Evolutionary conservation across 2,888 invertebrate genomes (phyloP).

Genomic region (Acleris emargana): DNA sequence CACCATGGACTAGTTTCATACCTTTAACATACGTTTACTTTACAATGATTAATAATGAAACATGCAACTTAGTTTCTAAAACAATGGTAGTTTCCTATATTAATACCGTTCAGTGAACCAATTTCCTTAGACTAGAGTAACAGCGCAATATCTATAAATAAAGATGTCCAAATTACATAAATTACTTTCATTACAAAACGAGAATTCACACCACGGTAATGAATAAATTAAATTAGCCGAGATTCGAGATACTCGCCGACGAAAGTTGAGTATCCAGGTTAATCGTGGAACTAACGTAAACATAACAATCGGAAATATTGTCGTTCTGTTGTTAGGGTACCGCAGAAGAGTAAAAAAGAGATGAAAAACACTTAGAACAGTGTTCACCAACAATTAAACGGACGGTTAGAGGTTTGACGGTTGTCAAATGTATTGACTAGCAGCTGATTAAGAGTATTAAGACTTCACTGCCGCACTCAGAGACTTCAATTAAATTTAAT

Average conservation of each 20-base stretch:
- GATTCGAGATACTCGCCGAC: constrained; percentile 18
- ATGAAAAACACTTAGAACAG: no score
- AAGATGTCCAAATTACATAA: constrained; percentile 30
- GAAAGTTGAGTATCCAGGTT: constrained; percentile 28
- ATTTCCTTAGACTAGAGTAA: constrained; percentile 11
- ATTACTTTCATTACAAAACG: constrained; percentile 25
- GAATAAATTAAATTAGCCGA: constrained; percentile 32
- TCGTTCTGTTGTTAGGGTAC: constrained; percentile 16
- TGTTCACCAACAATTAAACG: no score
- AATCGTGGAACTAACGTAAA: constrained; percentile 27
- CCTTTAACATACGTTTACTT: not conserved
- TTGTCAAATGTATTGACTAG: no score
- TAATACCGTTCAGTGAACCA: constrained; percentile 13
- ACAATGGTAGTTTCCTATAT: not conserved
- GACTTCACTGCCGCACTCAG: no score
- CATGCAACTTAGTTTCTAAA: no score
- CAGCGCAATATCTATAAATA: constrained; percentile 23
- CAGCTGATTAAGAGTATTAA: no score
- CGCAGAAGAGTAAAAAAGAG: not conserved
- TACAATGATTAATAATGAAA: not conserved
- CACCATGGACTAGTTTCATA: not conserved
- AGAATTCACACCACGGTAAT: constrained; percentile 29
- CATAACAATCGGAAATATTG: constrained; percentile 27
- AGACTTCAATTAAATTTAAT: no score
- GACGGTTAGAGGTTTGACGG: no score